Base-by-base conservation (phyloP, 2,113 vertebrate genomes). In the Sinocyclocheilus anophthalmus region DNA sequence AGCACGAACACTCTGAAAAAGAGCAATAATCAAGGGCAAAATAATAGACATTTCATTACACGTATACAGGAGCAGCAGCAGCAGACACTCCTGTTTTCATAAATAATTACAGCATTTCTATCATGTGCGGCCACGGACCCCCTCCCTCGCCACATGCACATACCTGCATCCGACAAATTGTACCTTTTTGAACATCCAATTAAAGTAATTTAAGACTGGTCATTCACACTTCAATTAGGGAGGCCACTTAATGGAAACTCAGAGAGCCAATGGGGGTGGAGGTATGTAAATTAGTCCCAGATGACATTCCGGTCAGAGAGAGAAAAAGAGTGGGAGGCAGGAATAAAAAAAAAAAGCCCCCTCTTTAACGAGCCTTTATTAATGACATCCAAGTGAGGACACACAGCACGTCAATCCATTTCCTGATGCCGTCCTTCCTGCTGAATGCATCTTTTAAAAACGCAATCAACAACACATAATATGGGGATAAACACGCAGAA, bases 331-430 rank as follows among this genome's bases (percentile, higher is more conserved):
- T 87, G 91, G 20, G 84, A 69, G 81, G 67, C 67, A 55, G 65
- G 63, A 73, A 33, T 79, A 73, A 86, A 12, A 12, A 12, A 12
- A 65, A 88, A 48, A 48, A 0, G 10, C 10, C 76, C 67, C 94
- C 91, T 72, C 26, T 85, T 89, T 89, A 85, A 87, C 70, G 6
- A 87, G 86, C 75, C 26, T 96, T 95, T 94, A 94, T 94, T 97
- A 97, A 97, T 96, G 96, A 96, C 95, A 94, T 96, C 95, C 96
- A 92, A 94, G 89, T 90, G 90, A 83, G 93, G 90, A 86, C 92
- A 94, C 96, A 96, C 96, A 96, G 95, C 96, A 95, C 93, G 95
- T 90, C 14, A 95, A 96, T 97, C 94, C 95, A 95, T 96, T 96
- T 97, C 95, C 95, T 96, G 95, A 97, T 95, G 94, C 97, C 96